Conservation (phyloP, 1,140 invertebrate genomes). For the Drosophila melanica region DNA sequence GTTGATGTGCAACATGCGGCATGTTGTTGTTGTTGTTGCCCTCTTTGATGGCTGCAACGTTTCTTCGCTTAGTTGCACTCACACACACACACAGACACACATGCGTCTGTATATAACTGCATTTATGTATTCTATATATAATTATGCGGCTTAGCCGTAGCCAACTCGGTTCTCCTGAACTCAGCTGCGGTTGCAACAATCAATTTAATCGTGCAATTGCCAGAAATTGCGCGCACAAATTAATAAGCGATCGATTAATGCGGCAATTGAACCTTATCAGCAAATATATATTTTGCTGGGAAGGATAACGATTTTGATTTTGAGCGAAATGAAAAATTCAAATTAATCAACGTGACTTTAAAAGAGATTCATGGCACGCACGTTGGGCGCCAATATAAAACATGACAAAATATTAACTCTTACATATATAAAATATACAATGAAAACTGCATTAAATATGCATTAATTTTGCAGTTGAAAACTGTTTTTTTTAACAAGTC, state of each 20-base stretch:
- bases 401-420: too few relatives aligned
- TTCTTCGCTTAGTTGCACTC: slow-evolving; percentile 57
- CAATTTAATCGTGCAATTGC: slow-evolving; percentile 12
- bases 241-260: slow-evolving; percentile 6
- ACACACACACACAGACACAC: slow-evolving; percentile 12
- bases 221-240: slow-evolving; percentile 7
- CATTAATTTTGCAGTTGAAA: too few relatives aligned
- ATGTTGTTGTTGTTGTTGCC: slow-evolving; percentile 13
- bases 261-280: background rate
- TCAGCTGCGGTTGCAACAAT: slow-evolving; percentile 5
- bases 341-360: too few relatives aligned
- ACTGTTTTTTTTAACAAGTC: too few relatives aligned
- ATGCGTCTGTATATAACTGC: slow-evolving; percentile 21
- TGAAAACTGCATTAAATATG: too few relatives aligned
- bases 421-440: too few relatives aligned
- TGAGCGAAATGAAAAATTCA: too few relatives aligned
- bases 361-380: background rate
- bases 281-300: too few relatives aligned
- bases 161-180: background rate
- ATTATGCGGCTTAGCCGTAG: slow-evolving; percentile 58
- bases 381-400: slow-evolving; percentile 2
- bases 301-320: too few relatives aligned
- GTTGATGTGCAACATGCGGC: slow-evolving; percentile 54
- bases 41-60: slow-evolving; percentile 42
- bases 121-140: slow-evolving; percentile 66